Evolutionary conservation across 35 echinoderm and acorn worm genomes (phyloP), one percentile per base, ranked within the genome.

Genomic region (Apostichopus parvimensis): DNA sequence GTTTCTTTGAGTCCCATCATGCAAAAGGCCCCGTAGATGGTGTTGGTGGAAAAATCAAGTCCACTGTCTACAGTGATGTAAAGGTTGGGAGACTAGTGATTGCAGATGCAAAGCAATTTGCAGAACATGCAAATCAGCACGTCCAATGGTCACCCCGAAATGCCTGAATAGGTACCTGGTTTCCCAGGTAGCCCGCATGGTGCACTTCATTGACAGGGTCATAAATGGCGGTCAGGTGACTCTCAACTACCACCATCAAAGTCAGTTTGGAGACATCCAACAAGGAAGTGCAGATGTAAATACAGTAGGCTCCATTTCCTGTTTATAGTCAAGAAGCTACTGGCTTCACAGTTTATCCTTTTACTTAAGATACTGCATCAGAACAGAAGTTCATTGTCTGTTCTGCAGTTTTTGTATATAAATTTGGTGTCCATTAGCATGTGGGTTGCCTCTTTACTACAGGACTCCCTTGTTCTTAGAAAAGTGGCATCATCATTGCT

Each of bases 1-100:
- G 71, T 75, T 90, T n/a, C 54, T 73, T 90, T 90, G 88, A 90
- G 53, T 90, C 24, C 72, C 72, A 80, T 80, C 25, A 80, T 26
- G 18, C 65, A 12, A 90, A 90, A 56, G 88, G 88, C 14, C 72
- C 45, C 6, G 88, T 90, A 18, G 28, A 90, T 77, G 88, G 71
- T 20, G 57, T 90, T 90, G 88, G 88, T 73, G 72, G 45, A 18
- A 78, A 55, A 8, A 18, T 90, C 8, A 90, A 56, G 26, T 56
- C 88, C 21, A 56, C 88, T 55, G 71, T 77, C 4, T 90, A 78
- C 73, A 76, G 54, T 77, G 71, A 90, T 90, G 88, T 77, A 15
- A 54, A 77, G 75, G 20, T 53, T 56, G 87, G 66, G 68, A 25
- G 15, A 13, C 68, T 90, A 3, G 53, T 90, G n/a, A 73, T 90